These are phyloP conservation scores for Sarcoramphus papa DNA, from an alignment of 2,797 vertebrate species.

Conservation along the genomic window DNA sequence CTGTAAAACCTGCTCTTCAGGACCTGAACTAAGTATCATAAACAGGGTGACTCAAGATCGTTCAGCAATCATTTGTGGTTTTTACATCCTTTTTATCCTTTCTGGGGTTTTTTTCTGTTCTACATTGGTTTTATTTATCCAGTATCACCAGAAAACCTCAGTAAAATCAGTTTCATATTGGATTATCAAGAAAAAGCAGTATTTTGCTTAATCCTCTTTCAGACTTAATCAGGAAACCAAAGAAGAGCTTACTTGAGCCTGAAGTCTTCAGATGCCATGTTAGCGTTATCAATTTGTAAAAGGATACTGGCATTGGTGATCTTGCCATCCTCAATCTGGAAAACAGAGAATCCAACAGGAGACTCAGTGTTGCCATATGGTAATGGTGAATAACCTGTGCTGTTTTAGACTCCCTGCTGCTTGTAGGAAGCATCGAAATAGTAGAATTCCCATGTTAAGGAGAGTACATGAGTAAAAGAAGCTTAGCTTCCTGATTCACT, in stretches of 20 bases:
- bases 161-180: not conserved
- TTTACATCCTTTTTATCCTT: constrained; percentile 24
- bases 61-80: constrained; percentile 14
- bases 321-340: constrained; percentile 74
- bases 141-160: not conserved
- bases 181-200: not conserved
- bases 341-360: constrained; percentile 27
- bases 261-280: constrained; percentile 78
- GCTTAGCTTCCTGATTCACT: not conserved
- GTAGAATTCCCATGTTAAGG: not conserved
- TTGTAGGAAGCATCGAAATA: not conserved
- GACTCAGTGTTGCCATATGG: not conserved
- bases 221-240: not conserved
- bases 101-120: not conserved
- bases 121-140: not conserved
- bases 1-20: constrained; percentile 52
- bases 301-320: constrained; percentile 71
- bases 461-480: not conserved
- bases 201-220: not conserved
- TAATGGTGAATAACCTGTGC: not conserved
- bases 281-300: constrained; percentile 77
- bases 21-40: constrained; percentile 35
- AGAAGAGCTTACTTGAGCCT: constrained; percentile 74
- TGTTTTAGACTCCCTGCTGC: not conserved
- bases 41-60: constrained; percentile 50